Conservation (phyloP, 2,797 vertebrate genomes). For the Bucorvus abyssinicus region DNA sequence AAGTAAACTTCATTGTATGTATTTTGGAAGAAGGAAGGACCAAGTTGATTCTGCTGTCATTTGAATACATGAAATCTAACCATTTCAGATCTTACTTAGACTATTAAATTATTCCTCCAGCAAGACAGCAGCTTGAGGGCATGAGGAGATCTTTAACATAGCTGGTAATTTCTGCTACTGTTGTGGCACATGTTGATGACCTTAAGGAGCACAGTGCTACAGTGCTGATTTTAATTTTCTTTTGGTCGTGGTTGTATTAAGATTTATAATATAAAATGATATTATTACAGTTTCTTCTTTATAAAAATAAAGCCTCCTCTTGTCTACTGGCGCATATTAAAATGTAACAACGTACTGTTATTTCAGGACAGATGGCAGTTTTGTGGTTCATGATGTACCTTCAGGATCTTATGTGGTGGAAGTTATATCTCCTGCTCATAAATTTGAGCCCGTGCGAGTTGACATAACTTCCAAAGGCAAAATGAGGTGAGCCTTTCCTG, state of each 20-base stretch:
- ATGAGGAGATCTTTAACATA: neutral
- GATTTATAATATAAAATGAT: neutral
- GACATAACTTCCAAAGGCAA: slow-evolving; percentile 99
- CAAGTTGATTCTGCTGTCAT: neutral
- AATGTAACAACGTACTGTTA: neutral
- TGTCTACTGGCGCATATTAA: neutral
- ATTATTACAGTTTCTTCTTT: neutral
- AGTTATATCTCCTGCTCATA: slow-evolving; percentile 88
- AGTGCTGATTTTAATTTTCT: neutral
- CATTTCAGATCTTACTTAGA: neutral
- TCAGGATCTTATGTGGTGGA: slow-evolving; percentile 97
- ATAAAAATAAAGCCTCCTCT: neutral
- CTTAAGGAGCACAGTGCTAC: neutral
- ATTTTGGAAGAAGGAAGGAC: neutral
- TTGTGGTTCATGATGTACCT: slow-evolving; percentile 95
- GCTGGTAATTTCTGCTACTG: neutral
- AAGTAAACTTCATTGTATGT: neutral
- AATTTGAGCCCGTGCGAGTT: slow-evolving; percentile 93
- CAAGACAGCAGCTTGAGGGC: neutral
- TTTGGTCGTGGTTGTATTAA: neutral
- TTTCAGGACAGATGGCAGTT: slow-evolving; percentile 94
- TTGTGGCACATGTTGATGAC: neutral
- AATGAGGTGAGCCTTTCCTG: slow-evolving; percentile 88
- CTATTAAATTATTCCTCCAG: neutral
- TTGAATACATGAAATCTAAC: neutral